Percentiles rank a stretch among this genome's conserved stretches.
These are phyloP conservation scores for Cephus runcator DNA, from an alignment of 2,888 invertebrate species.

Conservation along the genomic window DNA sequence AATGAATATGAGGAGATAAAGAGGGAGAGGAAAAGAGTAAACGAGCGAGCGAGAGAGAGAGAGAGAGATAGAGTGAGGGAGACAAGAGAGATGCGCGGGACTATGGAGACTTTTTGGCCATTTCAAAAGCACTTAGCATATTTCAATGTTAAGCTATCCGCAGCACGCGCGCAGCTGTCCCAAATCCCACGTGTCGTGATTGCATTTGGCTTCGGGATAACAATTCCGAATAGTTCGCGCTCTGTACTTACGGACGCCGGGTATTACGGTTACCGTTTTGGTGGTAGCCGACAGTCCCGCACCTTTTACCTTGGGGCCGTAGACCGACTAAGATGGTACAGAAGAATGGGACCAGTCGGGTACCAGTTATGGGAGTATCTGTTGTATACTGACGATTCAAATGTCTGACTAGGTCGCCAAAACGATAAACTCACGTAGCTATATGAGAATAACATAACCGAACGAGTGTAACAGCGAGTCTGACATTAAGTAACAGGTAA, in stretches of 20 bases:
- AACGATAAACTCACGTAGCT: not conserved
- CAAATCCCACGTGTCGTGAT: slow-evolving; percentile 56
- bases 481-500: not conserved
- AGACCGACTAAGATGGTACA: not conserved
- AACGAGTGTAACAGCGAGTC: not conserved
- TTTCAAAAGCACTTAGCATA: slow-evolving; percentile 40
- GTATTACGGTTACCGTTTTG: slow-evolving; percentile 20
- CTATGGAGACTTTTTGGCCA: not conserved
- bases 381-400: not conserved
- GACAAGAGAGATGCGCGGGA: not conserved
- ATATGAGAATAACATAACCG: not conserved
- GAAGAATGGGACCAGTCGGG: not conserved
- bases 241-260: slow-evolving; percentile 30
- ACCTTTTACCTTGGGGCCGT: slow-evolving; percentile 1
- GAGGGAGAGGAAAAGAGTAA: not conserved
- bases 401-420: not conserved
- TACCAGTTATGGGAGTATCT: not conserved
- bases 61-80: not conserved
- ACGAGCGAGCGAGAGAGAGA: not conserved
- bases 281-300: not conserved
- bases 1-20: slow-evolving; percentile 6
- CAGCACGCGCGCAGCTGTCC: slow-evolving; percentile 55
- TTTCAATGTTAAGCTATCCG: slow-evolving; percentile 51
- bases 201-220: slow-evolving; percentile 51
- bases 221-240: slow-evolving; percentile 37